Conservation (phyloP, 2,888 invertebrate genomes). For the Campoplex capitator region DNA sequence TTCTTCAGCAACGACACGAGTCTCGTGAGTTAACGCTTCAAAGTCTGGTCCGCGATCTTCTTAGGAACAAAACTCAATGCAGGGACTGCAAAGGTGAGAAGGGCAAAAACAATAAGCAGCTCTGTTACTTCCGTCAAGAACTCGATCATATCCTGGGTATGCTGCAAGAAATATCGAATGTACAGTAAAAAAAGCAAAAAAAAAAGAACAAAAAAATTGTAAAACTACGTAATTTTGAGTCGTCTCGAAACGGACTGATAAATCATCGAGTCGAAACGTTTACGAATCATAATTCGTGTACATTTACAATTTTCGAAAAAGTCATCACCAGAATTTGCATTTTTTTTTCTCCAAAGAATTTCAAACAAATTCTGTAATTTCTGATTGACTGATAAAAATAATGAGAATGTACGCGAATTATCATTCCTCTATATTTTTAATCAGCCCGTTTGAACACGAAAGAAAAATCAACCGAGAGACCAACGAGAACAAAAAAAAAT, state of each 20-base stretch:
- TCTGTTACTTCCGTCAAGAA: slow-evolving; percentile 82
- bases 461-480: background rate
- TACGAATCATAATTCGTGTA: slow-evolving; percentile 46
- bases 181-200: slow-evolving; percentile 68
- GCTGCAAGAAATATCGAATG: slow-evolving; percentile 82
- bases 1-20: slow-evolving; percentile 83
- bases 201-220: background rate
- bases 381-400: background rate
- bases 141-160: slow-evolving; percentile 82
- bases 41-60: slow-evolving; percentile 80
- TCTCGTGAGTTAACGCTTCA: slow-evolving; percentile 82
- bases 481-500: background rate
- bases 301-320: background rate
- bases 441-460: background rate
- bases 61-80: slow-evolving; percentile 81
- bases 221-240: slow-evolving; percentile 7
- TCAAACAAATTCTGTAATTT: background rate
- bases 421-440: background rate
- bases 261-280: slow-evolving; percentile 63
- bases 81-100: slow-evolving; percentile 80
- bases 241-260: slow-evolving; percentile 22
- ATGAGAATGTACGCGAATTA: background rate
- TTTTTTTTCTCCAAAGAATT: background rate
- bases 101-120: slow-evolving; percentile 78
- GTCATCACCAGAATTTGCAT: background rate